Base-by-base conservation (phyloP, 2,113 vertebrate species). In the Ictalurus punctatus region DNA sequence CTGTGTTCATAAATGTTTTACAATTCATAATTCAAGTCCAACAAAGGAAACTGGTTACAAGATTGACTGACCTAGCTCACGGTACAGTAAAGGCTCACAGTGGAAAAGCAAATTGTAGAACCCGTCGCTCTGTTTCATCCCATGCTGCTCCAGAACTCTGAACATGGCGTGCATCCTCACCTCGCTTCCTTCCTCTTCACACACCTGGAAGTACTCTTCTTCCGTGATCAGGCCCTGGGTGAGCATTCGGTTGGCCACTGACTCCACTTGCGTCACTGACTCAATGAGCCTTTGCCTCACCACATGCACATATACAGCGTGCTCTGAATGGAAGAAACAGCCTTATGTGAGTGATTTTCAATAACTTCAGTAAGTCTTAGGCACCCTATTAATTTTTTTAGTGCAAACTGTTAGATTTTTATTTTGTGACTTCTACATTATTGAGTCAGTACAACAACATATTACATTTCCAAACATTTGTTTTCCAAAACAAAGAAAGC, bases 81-180 rank as follows among this genome's bases (percentile, higher is more conserved):
- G 71, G n/a, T 89, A 78, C 40, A 89, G 83, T 61, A 89, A 34
- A 16, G 87, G 87, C 58, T 89, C 82, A 78, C 87, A 89, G 71
- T 85, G 27, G 63, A 89, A 63, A 5, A 89, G 83, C 14, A 73
- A 6, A 4, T 61, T 63, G 59, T 84, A 89, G 71, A 89, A 89
- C 27, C 87, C 87, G 13, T 63, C 87, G 0, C 61, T 89, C 17
- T 74, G 14, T 54, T 44, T 63, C 21, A 71, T 54, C 27, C 87
- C 82, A n/a, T 63, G 25, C 23, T 58, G 13, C 19, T 89, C 87
- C 48, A 89, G 78, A 48, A 74, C 71, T 44, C 5, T 30, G 16
- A 83, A 89, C 71, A 89, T 61, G 56, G 44, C 37, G 0, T 56
- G 71, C 82, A 84, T 78, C 58, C 87, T 78, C 0, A 2, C 59